Percentiles rank a stretch among this genome's conserved stretches.
Conservation (phyloP, 2,888 invertebrate genomes). For the Tinea trinotella region DNA sequence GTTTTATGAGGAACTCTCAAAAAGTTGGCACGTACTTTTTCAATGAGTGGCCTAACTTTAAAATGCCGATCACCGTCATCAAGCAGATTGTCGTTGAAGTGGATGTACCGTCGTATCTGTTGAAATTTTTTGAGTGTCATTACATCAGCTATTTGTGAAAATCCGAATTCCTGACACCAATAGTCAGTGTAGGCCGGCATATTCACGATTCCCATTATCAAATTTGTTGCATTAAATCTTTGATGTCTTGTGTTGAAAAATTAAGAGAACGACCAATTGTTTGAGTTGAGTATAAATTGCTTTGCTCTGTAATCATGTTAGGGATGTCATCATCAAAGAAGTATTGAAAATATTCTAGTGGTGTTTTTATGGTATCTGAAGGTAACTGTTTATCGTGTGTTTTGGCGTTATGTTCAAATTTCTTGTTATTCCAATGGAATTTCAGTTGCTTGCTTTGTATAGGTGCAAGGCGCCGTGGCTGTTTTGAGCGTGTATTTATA, state of each 20-base stretch:
- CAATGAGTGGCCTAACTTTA: constrained; percentile 25
- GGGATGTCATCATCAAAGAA: constrained; percentile 21
- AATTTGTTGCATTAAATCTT: constrained; percentile 13
- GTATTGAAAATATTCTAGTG: constrained; percentile 19
- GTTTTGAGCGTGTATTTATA: constrained; percentile 22
- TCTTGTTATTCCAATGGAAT: constrained; percentile 21
- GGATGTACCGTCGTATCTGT: constrained; percentile 3
- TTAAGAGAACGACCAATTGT: constrained; percentile 19
- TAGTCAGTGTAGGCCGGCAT: constrained; percentile 21
- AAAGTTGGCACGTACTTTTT: constrained; percentile 26
- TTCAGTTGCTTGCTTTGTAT: constrained; percentile 24
- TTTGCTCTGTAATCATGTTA: constrained; percentile 18
- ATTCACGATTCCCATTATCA: constrained; percentile 20
- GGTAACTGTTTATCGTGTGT: constrained; percentile 22
- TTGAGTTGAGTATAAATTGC: constrained; percentile 20
- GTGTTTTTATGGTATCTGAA: constrained; percentile 20
- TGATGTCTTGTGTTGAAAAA: neutral
- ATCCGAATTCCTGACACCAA: constrained; percentile 14
- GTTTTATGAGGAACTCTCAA: constrained; percentile 27
- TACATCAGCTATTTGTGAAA: constrained; percentile 5
- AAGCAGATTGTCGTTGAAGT: constrained; percentile 9
- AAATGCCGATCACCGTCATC: constrained; percentile 23
- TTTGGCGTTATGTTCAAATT: constrained; percentile 23
- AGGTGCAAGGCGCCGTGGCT: constrained; percentile 22
- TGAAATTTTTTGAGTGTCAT: constrained; percentile 11